A percentile compares a stretch with the other conserved stretches of the same genome.
Conservation (phyloP, 2,113 vertebrate genomes). For the Plectropomus leopardus region DNA sequence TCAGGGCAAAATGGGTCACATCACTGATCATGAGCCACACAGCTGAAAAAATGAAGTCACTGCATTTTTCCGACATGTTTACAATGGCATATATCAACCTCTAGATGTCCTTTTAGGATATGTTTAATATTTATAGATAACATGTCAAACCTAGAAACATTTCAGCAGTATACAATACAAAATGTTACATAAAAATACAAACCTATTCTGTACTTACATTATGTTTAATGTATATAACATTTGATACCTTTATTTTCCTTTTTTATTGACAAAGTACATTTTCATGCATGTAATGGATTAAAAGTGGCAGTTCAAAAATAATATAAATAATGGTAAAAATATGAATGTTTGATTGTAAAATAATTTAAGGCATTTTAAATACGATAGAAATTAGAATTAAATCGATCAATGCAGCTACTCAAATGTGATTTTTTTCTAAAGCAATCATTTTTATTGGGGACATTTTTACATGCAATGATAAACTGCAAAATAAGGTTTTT, state of each 20-base stretch:
- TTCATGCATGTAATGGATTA: background rate
- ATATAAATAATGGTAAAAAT: too few relatives aligned
- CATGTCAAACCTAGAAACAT: background rate
- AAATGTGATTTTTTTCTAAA: constrained; percentile 6
- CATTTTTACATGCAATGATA: background rate
- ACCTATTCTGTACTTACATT: background rate
- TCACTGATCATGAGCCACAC: background rate
- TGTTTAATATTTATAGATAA: background rate
- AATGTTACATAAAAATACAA: background rate
- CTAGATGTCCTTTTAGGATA: background rate
- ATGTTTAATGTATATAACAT: background rate
- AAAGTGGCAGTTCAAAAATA: too few relatives aligned
- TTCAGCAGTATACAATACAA: background rate
- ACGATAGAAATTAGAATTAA: background rate
- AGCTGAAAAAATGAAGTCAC: background rate
- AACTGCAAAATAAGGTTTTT: background rate
- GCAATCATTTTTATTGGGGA: background rate
- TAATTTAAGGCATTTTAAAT: background rate
- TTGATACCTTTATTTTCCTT: too few relatives aligned
- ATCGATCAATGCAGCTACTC: background rate
- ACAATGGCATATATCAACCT: background rate
- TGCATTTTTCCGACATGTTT: background rate
- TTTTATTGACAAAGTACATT: background rate
- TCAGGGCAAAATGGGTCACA: background rate
- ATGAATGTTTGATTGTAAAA: background rate